These are phyloP conservation scores for Helicoverpa assulta DNA, from an alignment of 2,888 invertebrate species.

Conservation along the genomic window DNA sequence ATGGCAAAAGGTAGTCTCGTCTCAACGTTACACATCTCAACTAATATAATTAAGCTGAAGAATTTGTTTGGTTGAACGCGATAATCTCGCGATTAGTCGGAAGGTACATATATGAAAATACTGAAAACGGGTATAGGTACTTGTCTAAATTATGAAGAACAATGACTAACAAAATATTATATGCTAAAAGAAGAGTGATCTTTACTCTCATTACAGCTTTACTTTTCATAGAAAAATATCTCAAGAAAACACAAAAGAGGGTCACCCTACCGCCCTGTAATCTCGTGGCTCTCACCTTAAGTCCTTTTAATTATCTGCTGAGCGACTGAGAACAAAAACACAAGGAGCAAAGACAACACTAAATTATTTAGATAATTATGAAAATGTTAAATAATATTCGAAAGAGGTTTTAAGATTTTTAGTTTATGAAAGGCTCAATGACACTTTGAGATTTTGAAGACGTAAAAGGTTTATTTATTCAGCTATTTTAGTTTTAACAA, in stretches of 20 bases:
- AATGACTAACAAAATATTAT: too few species aligned
- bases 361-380: constrained; percentile 49
- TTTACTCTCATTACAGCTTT: not conserved
- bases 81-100: too few species aligned
- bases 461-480: too few species aligned
- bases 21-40: too few species aligned
- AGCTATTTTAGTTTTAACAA: too few species aligned
- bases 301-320: constrained; percentile 73
- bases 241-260: constrained; percentile 18
- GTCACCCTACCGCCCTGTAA: constrained; percentile 69
- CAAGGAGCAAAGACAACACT: constrained; percentile 36
- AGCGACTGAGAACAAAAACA: constrained; percentile 48
- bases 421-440: not conserved
- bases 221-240: not conserved
- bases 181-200: too few species aligned
- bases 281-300: constrained; percentile 77
- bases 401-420: not conserved
- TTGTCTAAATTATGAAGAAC: too few species aligned
- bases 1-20: too few species aligned
- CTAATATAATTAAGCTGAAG: too few species aligned
- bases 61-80: too few species aligned
- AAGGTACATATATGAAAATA: too few species aligned
- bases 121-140: too few species aligned
- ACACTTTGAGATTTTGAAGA: not conserved
- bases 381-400: constrained; percentile 21